phyloP scores from a whole-genome alignment of 1,140 invertebrate genomes.

The Drosophila persimilis region DNA sequence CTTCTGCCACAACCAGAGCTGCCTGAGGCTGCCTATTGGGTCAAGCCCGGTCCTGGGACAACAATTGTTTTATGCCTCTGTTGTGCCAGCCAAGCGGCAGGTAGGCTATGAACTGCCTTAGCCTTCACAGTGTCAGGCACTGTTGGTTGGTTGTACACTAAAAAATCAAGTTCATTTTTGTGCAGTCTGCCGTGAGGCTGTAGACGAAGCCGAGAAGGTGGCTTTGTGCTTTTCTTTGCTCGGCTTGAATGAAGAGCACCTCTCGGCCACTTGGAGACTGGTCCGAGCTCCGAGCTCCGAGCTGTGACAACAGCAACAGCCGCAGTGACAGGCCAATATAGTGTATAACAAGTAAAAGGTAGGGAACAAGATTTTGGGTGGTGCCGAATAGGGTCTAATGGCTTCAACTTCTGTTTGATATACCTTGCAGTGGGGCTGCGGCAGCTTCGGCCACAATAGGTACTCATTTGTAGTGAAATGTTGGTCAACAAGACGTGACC shows the following conservation, averaged over 20 bases:
- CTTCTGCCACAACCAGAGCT: slow-evolving; percentile 6
- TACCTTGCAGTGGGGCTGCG: no score
- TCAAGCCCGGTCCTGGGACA: slow-evolving; percentile 60
- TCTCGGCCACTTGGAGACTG: slow-evolving; percentile 5
- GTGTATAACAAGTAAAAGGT: no score
- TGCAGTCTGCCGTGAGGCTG: slow-evolving; percentile 60
- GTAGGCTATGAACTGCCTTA: slow-evolving; percentile 31
- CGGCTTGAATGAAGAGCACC: slow-evolving; percentile 15
- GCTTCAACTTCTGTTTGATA: no score
- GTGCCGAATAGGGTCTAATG: no score
- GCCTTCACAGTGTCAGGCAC: slow-evolving; percentile 23
- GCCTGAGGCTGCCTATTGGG: slow-evolving; percentile 61
- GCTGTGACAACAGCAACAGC: slow-evolving; percentile 41
- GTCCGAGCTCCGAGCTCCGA: background rate
- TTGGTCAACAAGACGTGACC: slow-evolving; percentile 67
- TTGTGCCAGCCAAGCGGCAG: no score
- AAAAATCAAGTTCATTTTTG: slow-evolving; percentile 69
- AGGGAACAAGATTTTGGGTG: no score
- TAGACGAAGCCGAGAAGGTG: background rate
- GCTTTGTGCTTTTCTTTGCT: slow-evolving; percentile 37
- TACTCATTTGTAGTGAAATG: slow-evolving; percentile 65
- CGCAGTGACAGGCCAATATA: background rate
- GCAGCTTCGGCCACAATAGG: slow-evolving; percentile 26
- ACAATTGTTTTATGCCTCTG: slow-evolving; percentile 62
- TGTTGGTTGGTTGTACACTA: slow-evolving; percentile 12